Percentiles rank a stretch among this genome's conserved stretches.
phyloP scores from a whole-genome alignment of 2,113 vertebrate species.

The Microcebus griseorufus region DNA sequence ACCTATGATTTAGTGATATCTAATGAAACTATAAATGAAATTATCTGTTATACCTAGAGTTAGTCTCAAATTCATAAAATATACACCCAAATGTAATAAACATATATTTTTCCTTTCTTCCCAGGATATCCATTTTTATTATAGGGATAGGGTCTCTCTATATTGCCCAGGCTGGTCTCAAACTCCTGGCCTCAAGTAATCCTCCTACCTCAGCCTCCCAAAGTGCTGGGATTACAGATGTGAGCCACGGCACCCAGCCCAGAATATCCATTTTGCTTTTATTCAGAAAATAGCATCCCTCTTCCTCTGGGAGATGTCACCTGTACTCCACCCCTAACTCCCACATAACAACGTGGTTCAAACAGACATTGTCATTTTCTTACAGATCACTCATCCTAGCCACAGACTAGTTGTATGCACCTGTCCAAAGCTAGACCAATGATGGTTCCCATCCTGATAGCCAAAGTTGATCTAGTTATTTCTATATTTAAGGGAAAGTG shows the following conservation, averaged over 20 bases:
- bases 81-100: neutral
- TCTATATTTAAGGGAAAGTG: neutral
- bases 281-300: neutral
- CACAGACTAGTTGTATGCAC: neutral
- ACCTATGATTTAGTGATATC: neutral
- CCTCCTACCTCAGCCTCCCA: too few relatives aligned
- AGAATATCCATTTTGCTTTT: neutral
- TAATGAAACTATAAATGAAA: constrained; percentile 11
- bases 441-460: neutral
- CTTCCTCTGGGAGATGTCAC: neutral
- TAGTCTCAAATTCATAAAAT: constrained; percentile 9
- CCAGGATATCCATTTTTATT: neutral
- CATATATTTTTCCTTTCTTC: neutral
- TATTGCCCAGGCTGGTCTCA: too few relatives aligned
- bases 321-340: neutral
- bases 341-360: neutral
- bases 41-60: neutral
- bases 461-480: neutral
- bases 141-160: too few relatives aligned
- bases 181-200: too few relatives aligned
- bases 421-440: neutral
- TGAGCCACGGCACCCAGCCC: too few relatives aligned
- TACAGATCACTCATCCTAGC: neutral
- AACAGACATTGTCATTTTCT: neutral
- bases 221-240: too few relatives aligned